Percentiles rank a stretch among this genome's conserved stretches.
These are phyloP conservation scores for Melanophora roralis DNA, from an alignment of 2,888 invertebrate species.

Conservation along the genomic window DNA sequence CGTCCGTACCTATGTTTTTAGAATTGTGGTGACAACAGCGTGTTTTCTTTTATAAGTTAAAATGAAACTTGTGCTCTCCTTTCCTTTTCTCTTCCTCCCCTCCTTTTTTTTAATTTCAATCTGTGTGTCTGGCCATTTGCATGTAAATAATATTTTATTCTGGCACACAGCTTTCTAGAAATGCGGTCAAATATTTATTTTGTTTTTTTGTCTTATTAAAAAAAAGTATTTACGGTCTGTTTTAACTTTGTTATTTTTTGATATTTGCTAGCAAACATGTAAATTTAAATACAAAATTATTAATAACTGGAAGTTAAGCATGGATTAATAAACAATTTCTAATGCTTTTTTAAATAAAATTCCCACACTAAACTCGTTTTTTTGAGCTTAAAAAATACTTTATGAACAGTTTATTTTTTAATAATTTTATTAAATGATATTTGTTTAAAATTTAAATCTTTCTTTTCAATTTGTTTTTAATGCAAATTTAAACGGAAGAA, in stretches of 20 bases:
- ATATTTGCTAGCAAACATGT: not conserved
- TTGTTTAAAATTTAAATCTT: too few species aligned
- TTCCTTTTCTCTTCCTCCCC: not conserved
- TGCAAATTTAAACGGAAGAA: too few species aligned
- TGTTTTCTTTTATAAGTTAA: not conserved
- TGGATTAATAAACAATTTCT: too few species aligned
- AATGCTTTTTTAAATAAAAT: too few species aligned
- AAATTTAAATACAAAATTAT: too few species aligned
- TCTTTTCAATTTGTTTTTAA: too few species aligned
- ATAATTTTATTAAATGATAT: too few species aligned
- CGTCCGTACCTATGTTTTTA: slow-evolving; percentile 20
- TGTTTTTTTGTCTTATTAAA: not conserved
- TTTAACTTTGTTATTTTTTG: not conserved
- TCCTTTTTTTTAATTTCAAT: not conserved
- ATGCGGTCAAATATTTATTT: slow-evolving; percentile 60
- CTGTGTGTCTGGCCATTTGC: not conserved
- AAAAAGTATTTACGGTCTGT: slow-evolving; percentile 3
- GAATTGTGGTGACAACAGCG: slow-evolving; percentile 43
- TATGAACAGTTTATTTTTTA: too few species aligned
- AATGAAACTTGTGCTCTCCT: not conserved
- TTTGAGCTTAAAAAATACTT: too few species aligned
- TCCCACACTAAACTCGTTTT: too few species aligned
- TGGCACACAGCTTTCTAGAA: slow-evolving; percentile 54
- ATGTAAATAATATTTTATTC: slow-evolving; percentile 3
- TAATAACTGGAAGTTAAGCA: too few species aligned